phyloP scores from a whole-genome alignment of 2,113 vertebrate genomes.

The Oreochromis aureus region DNA sequence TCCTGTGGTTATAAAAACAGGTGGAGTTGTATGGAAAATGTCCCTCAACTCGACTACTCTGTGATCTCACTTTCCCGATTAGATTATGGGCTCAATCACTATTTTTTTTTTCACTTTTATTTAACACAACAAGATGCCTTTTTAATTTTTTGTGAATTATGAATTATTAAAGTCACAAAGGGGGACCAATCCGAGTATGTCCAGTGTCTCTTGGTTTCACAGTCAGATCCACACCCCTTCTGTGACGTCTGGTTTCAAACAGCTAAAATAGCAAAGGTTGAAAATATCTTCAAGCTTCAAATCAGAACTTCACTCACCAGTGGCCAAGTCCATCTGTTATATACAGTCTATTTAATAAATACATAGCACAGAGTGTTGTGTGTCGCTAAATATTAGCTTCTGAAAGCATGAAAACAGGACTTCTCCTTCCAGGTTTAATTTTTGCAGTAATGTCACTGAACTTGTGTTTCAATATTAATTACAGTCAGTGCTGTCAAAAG shows the following conservation, averaged over 20 bases:
- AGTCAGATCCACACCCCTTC: neutral
- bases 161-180: neutral
- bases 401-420: neutral
- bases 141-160: neutral
- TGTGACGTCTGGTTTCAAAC: neutral
- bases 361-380: neutral
- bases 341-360: neutral
- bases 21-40: neutral
- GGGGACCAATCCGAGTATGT: neutral
- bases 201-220: neutral
- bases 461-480: neutral
- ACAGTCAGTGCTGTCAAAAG: neutral
- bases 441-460: neutral
- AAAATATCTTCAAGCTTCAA: neutral
- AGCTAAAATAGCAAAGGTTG: neutral
- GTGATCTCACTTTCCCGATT: neutral
- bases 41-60: neutral
- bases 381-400: neutral
- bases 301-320: neutral
- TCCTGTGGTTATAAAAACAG: neutral
- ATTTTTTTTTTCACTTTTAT: fast-evolving
- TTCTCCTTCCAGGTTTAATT: neutral
- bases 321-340: neutral
- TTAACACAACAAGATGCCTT: neutral
- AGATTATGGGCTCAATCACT: neutral